Conservation (phyloP, 2,888 invertebrate species). For the Hofmannophila pseudospretella region DNA sequence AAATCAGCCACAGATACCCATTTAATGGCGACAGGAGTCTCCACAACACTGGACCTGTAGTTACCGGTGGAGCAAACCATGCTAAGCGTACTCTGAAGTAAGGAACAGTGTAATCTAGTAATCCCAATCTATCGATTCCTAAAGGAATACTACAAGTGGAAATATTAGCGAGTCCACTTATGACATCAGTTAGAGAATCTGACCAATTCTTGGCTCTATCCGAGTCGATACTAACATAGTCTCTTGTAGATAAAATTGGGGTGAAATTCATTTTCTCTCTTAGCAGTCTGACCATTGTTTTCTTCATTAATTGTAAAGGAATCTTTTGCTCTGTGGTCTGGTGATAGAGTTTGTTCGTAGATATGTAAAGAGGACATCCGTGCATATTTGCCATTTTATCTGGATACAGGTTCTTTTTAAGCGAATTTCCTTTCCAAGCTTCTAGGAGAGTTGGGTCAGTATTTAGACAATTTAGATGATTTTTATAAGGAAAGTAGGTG, state of each 20-base stretch:
- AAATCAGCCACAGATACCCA: conserved; percentile 49
- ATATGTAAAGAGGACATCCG: conserved; percentile 52
- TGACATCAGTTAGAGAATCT: conserved; percentile 49
- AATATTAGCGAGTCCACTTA: conserved; percentile 46
- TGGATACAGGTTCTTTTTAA: conserved; percentile 30
- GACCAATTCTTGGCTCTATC: conserved; percentile 52
- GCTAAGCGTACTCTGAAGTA: conserved; percentile 51
- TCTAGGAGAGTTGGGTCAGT: conserved; percentile 37
- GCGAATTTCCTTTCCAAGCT: conserved; percentile 26
- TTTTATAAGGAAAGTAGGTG: conserved; percentile 49
- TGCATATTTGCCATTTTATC: conserved; percentile 55
- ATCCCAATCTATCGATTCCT: conserved; percentile 40
- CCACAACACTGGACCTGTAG: conserved; percentile 46
- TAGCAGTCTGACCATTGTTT: conserved; percentile 37
- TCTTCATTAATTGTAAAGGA: conserved; percentile 47
- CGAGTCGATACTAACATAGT: conserved; percentile 52
- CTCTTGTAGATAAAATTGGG: conserved; percentile 40
- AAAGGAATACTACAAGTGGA: conserved; percentile 52
- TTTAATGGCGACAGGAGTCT: conserved; percentile 49
- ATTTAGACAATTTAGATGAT: conserved; percentile 43
- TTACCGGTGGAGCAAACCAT: conserved; percentile 53
- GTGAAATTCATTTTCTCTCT: conserved; percentile 53
- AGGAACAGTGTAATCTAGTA: conserved; percentile 47
- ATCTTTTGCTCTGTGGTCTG: conserved; percentile 43
- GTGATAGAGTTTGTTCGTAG: conserved; percentile 49